Evolutionary conservation across 2,888 invertebrate species (phyloP).

Genomic region (Protophormia terraenovae): DNA sequence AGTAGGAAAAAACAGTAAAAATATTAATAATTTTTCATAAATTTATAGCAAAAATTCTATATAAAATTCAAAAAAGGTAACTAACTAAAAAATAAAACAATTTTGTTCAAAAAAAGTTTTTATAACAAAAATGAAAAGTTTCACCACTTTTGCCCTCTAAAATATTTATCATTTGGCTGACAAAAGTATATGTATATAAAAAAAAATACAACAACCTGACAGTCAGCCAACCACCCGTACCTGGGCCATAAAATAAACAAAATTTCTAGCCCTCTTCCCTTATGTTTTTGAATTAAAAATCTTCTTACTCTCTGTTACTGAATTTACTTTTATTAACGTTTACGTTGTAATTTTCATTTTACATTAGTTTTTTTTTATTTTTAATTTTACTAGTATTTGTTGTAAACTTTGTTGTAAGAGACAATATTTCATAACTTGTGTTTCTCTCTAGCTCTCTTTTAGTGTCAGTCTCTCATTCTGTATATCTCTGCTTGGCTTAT

Average conservation of each 20-base stretch:
- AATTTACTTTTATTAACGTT: not conserved
- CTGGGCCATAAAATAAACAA: not conserved
- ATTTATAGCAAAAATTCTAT: constrained; percentile 14
- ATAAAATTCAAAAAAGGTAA: not conserved
- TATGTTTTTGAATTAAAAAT: not conserved
- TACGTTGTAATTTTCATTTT: constrained; percentile 26
- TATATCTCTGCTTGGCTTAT: not conserved
- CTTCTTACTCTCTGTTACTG: not conserved
- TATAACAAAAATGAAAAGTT: constrained; percentile 37
- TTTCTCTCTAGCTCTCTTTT: constrained; percentile 6
- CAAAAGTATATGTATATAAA: not conserved
- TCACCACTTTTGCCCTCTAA: constrained; percentile 67
- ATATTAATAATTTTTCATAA: constrained; percentile 43
- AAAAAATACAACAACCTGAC: not conserved
- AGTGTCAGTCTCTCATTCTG: not conserved
- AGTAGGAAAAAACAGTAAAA: too few species aligned
- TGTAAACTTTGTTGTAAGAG: constrained; percentile 18
- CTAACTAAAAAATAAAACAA: not conserved
- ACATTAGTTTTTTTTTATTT: not conserved
- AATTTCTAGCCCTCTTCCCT: not conserved
- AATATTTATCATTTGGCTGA: constrained; percentile 61
- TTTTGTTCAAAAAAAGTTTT: constrained; percentile 7
- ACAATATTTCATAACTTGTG: constrained; percentile 9
- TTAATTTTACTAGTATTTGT: not conserved
- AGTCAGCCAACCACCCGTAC: not conserved